Evolutionary conservation across 1,140 invertebrate genomes (phyloP).

Genomic region (Anoplolepis gracilipes): DNA sequence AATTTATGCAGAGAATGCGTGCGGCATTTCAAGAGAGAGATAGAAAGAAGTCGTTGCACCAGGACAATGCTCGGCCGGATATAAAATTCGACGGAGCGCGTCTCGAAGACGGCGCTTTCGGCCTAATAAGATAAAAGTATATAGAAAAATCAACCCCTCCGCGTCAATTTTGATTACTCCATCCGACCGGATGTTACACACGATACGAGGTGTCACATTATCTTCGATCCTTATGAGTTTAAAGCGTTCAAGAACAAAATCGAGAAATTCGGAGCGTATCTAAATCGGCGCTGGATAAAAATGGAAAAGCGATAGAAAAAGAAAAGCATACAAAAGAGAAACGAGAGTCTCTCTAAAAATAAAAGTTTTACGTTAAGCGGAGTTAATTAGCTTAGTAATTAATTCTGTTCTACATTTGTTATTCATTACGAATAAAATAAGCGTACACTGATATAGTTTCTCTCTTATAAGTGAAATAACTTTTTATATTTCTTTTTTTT

Average conservation of each 20-base stretch:
- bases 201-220: slow-evolving; percentile 53
- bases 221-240: slow-evolving; percentile 44
- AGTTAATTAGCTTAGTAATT: neutral
- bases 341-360: slow-evolving; percentile 8
- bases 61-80: slow-evolving; percentile 57
- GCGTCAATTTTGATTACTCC: slow-evolving; percentile 81
- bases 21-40: neutral
- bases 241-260: slow-evolving; percentile 30
- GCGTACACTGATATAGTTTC: neutral
- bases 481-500: neutral
- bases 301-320: neutral
- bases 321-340: neutral
- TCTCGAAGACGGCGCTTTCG: slow-evolving; percentile 67
- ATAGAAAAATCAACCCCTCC: slow-evolving; percentile 74
- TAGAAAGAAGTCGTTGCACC: slow-evolving; percentile 68
- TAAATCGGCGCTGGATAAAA: slow-evolving; percentile 38
- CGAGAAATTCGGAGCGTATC: slow-evolving; percentile 10
- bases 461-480: neutral
- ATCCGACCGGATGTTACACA: slow-evolving; percentile 72
- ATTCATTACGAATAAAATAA: neutral
- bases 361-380: neutral
- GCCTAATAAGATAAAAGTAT: slow-evolving; percentile 74
- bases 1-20: neutral
- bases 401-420: neutral
- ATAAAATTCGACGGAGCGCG: slow-evolving; percentile 65